Conservation (phyloP, 2,797 vertebrate genomes). For the Nannoperca australis region DNA sequence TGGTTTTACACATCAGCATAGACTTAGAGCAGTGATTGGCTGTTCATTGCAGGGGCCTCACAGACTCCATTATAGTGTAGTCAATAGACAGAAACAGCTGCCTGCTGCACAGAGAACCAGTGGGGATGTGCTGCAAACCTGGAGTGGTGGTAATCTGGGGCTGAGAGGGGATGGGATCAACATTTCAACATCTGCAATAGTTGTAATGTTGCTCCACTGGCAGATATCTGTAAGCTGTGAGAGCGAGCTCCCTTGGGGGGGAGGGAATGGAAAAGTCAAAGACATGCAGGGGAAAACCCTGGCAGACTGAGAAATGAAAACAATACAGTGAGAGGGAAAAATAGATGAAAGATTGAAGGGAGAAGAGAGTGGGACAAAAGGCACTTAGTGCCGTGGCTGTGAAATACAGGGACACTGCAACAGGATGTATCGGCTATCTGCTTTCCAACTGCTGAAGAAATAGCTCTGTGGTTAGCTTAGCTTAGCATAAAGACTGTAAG, state of each 20-base stretch:
- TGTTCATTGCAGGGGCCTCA: conserved; percentile 64
- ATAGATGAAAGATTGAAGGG: conserved; percentile 82
- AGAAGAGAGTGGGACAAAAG: conserved; percentile 69
- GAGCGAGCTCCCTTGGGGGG: conserved; percentile 77
- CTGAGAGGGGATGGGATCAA: conserved; percentile 85
- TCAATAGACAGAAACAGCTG: conserved; percentile 85
- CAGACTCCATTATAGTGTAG: conserved; percentile 28
- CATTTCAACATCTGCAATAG: conserved; percentile 90
- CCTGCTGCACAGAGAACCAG: conserved; percentile 60
- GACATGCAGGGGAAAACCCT: conserved; percentile 83
- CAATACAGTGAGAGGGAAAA: conserved; percentile 79
- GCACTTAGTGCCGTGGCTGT: conserved; percentile 64
- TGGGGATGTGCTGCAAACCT: conserved; percentile 77
- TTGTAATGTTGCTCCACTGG: conserved; percentile 86
- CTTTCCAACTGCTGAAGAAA: neutral
- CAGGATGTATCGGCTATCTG: conserved; percentile 21
- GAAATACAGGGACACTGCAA: conserved; percentile 57
- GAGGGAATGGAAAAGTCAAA: conserved; percentile 80
- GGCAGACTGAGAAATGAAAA: conserved; percentile 85
- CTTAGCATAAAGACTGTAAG: conserved; percentile 17
- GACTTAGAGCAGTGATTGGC: conserved; percentile 76
- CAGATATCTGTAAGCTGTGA: conserved; percentile 85
- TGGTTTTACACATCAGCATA: conserved; percentile 83
- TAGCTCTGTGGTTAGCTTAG: neutral
- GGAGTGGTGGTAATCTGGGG: conserved; percentile 80